Percentiles rank a stretch among this genome's conserved stretches.
phyloP scores from a whole-genome alignment of 2,797 vertebrate species.

The Telmatherina bonti region DNA sequence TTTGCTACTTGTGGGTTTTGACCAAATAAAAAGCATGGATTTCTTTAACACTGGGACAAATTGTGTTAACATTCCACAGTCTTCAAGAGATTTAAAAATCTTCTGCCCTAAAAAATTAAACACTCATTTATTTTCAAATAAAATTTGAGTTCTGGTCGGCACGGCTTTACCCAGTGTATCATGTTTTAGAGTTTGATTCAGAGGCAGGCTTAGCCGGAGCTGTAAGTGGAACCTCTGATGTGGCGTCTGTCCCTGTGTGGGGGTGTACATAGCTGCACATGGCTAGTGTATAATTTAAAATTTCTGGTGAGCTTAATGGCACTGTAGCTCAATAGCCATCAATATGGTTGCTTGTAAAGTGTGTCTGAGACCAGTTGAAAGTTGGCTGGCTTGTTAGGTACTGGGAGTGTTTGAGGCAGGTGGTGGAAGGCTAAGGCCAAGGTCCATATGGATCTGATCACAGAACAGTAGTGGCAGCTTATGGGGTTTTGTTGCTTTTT shows the following conservation, averaged over 20 bases:
- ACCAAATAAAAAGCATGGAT: conserved; percentile 35
- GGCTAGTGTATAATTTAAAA: conserved; percentile 80
- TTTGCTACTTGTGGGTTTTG: conserved; percentile 28
- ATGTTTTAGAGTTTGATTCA: conserved; percentile 54
- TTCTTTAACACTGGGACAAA: conserved; percentile 32
- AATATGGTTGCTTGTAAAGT: conserved; percentile 80
- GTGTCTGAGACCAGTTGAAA: conserved; percentile 76
- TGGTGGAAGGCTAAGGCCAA: conserved; percentile 75
- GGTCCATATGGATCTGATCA: conserved; percentile 85
- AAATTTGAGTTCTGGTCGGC: conserved; percentile 49
- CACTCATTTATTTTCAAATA: conserved; percentile 54
- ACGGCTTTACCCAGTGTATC: conserved; percentile 44
- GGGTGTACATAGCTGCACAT: conserved; percentile 69
- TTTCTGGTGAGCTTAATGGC: conserved; percentile 82
- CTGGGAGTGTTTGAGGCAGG: conserved; percentile 78
- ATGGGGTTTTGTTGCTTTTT: conserved; percentile 69
- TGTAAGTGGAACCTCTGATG: conserved; percentile 73
- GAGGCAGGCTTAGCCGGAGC: conserved; percentile 57
- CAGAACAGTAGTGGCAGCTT: conserved; percentile 85
- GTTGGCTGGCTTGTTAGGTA: conserved; percentile 76
- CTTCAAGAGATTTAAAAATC: conserved; percentile 38
- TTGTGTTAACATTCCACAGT: conserved; percentile 23
- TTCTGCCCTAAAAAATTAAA: conserved; percentile 24
- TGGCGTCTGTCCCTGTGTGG: conserved; percentile 69
- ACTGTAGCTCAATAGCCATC: conserved; percentile 79